Conservation (phyloP, 2,113 vertebrate genomes). For the Ciconia boyciana region DNA sequence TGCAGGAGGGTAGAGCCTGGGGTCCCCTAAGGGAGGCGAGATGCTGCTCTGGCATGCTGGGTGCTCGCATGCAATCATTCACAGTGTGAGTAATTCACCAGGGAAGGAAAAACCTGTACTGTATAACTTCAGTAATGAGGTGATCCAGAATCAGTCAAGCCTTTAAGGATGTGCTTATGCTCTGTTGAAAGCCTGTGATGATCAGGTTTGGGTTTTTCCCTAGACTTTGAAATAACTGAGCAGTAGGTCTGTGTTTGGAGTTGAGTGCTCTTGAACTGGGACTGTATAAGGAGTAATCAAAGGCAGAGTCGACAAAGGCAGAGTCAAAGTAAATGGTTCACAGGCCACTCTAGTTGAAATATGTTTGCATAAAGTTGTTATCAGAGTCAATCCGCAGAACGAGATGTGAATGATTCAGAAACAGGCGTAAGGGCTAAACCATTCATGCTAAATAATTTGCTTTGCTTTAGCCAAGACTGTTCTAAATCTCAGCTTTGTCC, state of each 20-base stretch:
- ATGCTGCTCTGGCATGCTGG: not conserved
- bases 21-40: not conserved
- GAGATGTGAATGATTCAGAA: constrained; percentile 3
- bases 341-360: not conserved
- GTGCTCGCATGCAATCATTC: not conserved
- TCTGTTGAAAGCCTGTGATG: constrained; percentile 3
- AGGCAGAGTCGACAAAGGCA: not conserved
- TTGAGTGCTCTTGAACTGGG: not conserved
- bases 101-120: not conserved
- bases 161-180: not conserved
- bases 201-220: not conserved
- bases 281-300: not conserved
- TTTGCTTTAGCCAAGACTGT: not conserved
- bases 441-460: not conserved
- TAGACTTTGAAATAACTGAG: constrained; percentile 14
- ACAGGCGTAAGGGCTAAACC: not conserved
- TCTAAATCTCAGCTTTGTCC: constrained; percentile 27
- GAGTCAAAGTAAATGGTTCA: not conserved
- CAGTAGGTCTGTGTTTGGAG: not conserved
- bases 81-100: not conserved
- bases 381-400: not conserved
- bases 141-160: not conserved
- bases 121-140: not conserved
- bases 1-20: not conserved
- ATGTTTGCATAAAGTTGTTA: constrained; percentile 3